Evolutionary conservation across 2,113 vertebrate genomes (phyloP).

Genomic region (Anarhynchus alexandrinus): DNA sequence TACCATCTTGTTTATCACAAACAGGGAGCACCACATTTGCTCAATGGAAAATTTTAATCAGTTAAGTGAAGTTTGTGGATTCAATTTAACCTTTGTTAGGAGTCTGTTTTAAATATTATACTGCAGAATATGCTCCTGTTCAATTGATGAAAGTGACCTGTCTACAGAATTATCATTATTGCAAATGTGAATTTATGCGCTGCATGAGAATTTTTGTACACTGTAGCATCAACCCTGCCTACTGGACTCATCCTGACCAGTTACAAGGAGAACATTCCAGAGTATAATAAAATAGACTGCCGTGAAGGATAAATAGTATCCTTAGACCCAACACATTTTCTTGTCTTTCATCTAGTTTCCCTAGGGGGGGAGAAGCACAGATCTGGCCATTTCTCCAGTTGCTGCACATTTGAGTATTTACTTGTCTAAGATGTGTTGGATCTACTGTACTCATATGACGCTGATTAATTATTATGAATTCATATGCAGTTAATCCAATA

Average conservation of each 20-base stretch:
- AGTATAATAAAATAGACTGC: background rate
- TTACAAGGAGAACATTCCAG: background rate
- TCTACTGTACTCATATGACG: background rate
- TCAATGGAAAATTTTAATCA: slow-evolving; percentile 3
- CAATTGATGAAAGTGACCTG: background rate
- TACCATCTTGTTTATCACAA: background rate
- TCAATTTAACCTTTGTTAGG: background rate
- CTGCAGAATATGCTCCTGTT: background rate
- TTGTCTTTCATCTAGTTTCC: background rate
- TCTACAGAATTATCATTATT: background rate
- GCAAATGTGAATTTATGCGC: background rate
- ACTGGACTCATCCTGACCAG: background rate
- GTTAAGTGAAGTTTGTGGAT: background rate
- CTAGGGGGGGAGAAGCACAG: background rate
- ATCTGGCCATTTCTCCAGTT: background rate
- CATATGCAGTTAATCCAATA: background rate
- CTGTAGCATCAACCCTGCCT: background rate
- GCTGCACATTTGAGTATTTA: background rate
- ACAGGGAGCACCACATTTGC: background rate
- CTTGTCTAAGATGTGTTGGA: background rate
- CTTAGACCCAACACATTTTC: background rate
- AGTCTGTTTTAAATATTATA: background rate
- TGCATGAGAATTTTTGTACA: background rate
- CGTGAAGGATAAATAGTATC: background rate
- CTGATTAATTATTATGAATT: background rate